These are phyloP conservation scores for Mycteria americana DNA, from an alignment of 2,797 vertebrate genomes.

Conservation along the genomic window DNA sequence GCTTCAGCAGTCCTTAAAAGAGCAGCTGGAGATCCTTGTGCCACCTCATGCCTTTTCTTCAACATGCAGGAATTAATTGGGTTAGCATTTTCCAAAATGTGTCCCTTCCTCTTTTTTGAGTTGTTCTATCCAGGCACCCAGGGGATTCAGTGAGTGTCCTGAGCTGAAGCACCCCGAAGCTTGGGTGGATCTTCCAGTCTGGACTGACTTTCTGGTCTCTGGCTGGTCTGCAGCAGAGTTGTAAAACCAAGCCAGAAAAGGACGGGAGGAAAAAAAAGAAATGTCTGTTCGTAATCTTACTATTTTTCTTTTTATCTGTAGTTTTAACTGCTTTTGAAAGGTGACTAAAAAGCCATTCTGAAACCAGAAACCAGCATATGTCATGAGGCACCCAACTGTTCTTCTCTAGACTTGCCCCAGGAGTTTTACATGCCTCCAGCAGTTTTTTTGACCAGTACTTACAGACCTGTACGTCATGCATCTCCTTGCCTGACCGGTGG, in stretches of 20 bases:
- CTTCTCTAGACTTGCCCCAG: neutral
- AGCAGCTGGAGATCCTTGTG: neutral
- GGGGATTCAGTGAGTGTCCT: neutral
- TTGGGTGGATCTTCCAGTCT: neutral
- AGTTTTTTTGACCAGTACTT: neutral
- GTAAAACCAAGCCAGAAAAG: neutral
- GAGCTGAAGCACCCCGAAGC: neutral
- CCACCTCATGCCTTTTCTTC: neutral
- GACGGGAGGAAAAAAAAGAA: neutral
- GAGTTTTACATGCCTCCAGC: neutral
- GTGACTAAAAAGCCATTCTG: neutral
- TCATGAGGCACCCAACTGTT: neutral
- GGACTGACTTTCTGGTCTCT: neutral
- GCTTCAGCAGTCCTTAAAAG: neutral
- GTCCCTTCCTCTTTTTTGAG: neutral
- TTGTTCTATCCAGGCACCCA: neutral
- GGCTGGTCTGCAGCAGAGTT: neutral
- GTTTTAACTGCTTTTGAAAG: neutral
- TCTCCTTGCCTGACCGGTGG: neutral
- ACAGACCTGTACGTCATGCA: rapidly evolving
- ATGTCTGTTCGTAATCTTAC: neutral
- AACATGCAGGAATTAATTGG: neutral
- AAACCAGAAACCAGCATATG: neutral
- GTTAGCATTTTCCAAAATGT: neutral
- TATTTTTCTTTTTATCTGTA: neutral